Evolutionary conservation across 1,140 invertebrate species (phyloP), one percentile per base, ranked within the genome.

Genomic region (Argopecten irradians): DNA sequence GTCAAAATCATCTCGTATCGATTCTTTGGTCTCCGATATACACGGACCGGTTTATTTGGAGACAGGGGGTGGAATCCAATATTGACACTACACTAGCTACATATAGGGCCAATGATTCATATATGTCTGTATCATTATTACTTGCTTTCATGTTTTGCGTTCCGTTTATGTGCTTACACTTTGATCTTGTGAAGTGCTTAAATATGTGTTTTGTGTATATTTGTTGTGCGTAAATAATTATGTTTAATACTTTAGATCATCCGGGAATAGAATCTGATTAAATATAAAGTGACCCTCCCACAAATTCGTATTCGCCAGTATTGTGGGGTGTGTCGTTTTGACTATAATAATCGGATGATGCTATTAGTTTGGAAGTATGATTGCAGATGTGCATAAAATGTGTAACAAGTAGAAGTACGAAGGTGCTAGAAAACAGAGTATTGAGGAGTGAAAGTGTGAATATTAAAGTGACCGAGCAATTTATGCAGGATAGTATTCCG

Each of bases 281-380:
- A 71, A 71, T 71, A 28, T 28, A 71, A 71, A 71, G 55, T 71
- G 55, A 71, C 55, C 55, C 55, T 71, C 55, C 55, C 55, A 71
- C 55, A 16, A 71, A 71, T 28, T 71, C 55, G n/a, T 71, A 28
- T 71, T n/a, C 2, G 55, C 55, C 55, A 71, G 55, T 71, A 28
- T 28, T 28, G 55, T 28, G 55, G 55, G 55, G 55, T 71, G 55
- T 71, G 55, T n/a, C 55, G 5, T 71, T 1, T 8, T 28, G 28
- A n/a, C 7, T 71, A 22, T 55, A 3, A 71, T n/a, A 5, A 28
- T 19, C 55, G 8, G 14, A 71, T 71, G n/a, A 5, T 16, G n/a
- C n/a, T n/a, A n/a, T 16, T 28, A 5, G 43, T 71, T 71, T 71
- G 55, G n/a, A 71, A 71, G 22, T n/a, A n/a, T 5, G n/a, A 28